Conservation (phyloP, 2,888 invertebrate genomes). For the Chymomyza caudatula region DNA sequence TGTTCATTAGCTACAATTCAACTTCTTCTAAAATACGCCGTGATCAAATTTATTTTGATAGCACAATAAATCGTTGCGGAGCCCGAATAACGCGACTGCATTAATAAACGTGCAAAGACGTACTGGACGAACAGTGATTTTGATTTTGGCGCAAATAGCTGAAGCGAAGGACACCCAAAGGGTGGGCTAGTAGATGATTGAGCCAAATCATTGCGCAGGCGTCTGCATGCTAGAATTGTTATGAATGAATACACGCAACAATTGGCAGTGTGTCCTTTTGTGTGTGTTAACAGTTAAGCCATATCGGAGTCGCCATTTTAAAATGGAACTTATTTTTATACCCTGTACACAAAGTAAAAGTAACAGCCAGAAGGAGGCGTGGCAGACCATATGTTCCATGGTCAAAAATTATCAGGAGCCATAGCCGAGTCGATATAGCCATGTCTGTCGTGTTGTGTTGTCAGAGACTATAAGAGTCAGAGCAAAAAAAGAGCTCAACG, state of each 20-base stretch:
- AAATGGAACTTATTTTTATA: too few relatives aligned
- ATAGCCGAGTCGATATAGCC: too few relatives aligned
- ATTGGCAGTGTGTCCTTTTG: slow-evolving; percentile 11
- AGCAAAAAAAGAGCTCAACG: too few relatives aligned
- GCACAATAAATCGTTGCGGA: background rate
- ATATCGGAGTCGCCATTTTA: background rate
- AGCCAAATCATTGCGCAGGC: slow-evolving; percentile 56
- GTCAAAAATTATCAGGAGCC: too few relatives aligned
- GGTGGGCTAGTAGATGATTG: background rate
- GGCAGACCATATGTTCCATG: too few relatives aligned
- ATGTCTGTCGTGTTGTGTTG: too few relatives aligned
- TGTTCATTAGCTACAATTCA: background rate
- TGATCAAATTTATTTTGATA: background rate
- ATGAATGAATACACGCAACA: slow-evolving; percentile 62
- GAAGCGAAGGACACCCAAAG: background rate
- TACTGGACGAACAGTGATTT: slow-evolving; percentile 59
- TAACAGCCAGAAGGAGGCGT: too few relatives aligned
- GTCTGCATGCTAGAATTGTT: slow-evolving; percentile 33
- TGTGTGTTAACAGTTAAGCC: background rate
- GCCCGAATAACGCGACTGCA: slow-evolving; percentile 23
- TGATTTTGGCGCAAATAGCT: slow-evolving; percentile 57
- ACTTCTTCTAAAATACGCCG: background rate
- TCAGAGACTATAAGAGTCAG: too few relatives aligned
- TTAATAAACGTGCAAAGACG: slow-evolving; percentile 58
- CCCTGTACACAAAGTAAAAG: too few relatives aligned